Percentiles rank a stretch among this genome's conserved stretches.
Evolutionary conservation across 30 jellyfish, hydroid and myxozoan genomes (phyloP).

Genomic region (Sanderia malayensis): DNA sequence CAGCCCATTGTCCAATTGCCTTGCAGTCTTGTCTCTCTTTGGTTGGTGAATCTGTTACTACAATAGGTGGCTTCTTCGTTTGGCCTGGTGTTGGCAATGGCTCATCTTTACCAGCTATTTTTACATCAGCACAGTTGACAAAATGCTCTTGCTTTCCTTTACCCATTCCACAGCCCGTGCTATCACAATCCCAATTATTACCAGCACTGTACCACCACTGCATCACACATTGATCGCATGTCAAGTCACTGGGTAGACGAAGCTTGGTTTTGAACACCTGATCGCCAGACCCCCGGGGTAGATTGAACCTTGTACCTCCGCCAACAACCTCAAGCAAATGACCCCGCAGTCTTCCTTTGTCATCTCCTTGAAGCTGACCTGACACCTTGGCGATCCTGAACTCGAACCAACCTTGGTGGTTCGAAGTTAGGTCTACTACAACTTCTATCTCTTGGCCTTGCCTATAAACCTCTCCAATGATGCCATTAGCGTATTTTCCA

Average conservation of each 20-base stretch:
- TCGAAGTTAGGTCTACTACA: conserved; percentile 63
- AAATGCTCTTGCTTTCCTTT: conserved; percentile 85
- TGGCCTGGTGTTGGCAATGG: conserved; percentile 31
- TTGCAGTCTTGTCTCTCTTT: conserved; percentile 35
- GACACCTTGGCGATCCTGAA: conserved; percentile 52
- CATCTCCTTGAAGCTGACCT: conserved; percentile 39
- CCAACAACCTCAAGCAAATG: conserved; percentile 47
- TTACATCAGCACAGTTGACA: conserved; percentile 89
- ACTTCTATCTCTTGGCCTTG: conserved; percentile 77
- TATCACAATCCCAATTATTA: conserved; percentile 87
- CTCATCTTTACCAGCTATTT: conserved; percentile 47
- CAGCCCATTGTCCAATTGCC: conserved; percentile 51
- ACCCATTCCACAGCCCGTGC: conserved; percentile 78
- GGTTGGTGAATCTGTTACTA: conserved; percentile 49
- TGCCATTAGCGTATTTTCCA: conserved; percentile 73
- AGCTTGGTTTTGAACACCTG: conserved; percentile 42
- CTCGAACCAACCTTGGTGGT: conserved; percentile 81
- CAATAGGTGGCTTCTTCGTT: conserved; percentile 52
- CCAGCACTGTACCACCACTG: conserved; percentile 94
- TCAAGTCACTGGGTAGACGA: conserved; percentile 54
- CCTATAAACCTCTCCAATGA: conserved; percentile 59
- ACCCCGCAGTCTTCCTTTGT: conserved; percentile 56
- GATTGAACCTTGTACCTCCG: conserved; percentile 71
- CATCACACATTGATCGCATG: conserved; percentile 76
- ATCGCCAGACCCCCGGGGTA: conserved; percentile 66